phyloP scores from a whole-genome alignment of 1,140 invertebrate genomes.

The Thalassaphorura encarpata region DNA sequence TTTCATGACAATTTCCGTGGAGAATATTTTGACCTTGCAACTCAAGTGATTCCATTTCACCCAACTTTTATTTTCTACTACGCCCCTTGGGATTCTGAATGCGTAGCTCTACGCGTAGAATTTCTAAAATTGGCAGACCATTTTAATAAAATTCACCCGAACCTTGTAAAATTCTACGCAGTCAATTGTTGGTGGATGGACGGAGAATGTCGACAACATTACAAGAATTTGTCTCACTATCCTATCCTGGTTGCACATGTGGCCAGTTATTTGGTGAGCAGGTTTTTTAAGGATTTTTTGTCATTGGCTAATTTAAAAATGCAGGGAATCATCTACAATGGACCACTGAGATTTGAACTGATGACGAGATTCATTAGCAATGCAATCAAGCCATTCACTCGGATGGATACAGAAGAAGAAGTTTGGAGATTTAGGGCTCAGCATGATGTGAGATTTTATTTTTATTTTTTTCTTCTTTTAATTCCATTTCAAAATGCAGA shows the following conservation, averaged over 20 bases:
- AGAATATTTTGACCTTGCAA: slow-evolving; percentile 28
- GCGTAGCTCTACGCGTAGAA: slow-evolving; percentile 20
- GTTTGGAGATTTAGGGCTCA: slow-evolving; percentile 28
- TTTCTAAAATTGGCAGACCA: slow-evolving; percentile 26
- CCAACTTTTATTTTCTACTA: slow-evolving; percentile 32
- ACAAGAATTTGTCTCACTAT: slow-evolving; percentile 31
- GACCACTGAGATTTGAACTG: slow-evolving; percentile 25
- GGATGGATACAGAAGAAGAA: slow-evolving; percentile 30
- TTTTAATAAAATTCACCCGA: slow-evolving; percentile 11
- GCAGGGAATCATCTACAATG: slow-evolving; percentile 31
- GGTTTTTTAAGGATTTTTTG: neutral
- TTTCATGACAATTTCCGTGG: slow-evolving; percentile 26
- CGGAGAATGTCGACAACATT: slow-evolving; percentile 31
- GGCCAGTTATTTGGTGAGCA: slow-evolving; percentile 18
- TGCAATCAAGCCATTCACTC: slow-evolving; percentile 24
- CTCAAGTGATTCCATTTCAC: slow-evolving; percentile 23
- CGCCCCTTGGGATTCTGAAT: slow-evolving; percentile 31
- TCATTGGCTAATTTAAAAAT: neutral
- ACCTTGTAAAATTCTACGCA: slow-evolving; percentile 26
- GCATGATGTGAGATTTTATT: slow-evolving; percentile 26
- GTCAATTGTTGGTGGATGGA: slow-evolving; percentile 31
- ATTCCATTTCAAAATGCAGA: slow-evolving; percentile 9
- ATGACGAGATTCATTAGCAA: slow-evolving; percentile 29
- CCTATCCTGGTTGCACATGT: slow-evolving; percentile 32
- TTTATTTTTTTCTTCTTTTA: neutral